Evolutionary conservation across 2,888 invertebrate genomes (phyloP), one percentile per base, ranked within the genome.

Genomic region (Caenorhabditis sulstoni): DNA sequence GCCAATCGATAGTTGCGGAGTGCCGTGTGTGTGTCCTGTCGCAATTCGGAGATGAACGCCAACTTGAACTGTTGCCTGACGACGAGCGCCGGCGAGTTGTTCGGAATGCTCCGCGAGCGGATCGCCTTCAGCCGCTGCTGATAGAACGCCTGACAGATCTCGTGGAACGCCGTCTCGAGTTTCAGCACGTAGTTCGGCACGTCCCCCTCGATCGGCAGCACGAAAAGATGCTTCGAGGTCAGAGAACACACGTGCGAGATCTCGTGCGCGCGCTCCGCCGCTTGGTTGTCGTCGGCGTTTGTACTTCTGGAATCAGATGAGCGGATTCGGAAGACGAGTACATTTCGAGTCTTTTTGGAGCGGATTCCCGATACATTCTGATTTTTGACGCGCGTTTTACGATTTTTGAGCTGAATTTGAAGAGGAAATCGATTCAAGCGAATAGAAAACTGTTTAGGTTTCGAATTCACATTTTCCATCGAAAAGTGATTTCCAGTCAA

Each of bases 11-110:
- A 93, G 83, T 92, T 92, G 81, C 93, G 95, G 87, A 95, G 93
- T 14, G 96, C 95, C 0, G 94, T 94, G 89, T 93, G 94, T 84
- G 94, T 93, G 90, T 97, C 98, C 90, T 96, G 96, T 87, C 95
- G 94, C 81, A 99, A 91, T 92, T 99, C 99, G 89, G 95, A 95
- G 64, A 96, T 93, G 92, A 96, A 97, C 0, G 95, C 99, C 91
- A 97, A 94, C 92, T 99, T 99, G 90, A 97, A 97, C 90, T 97
- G 95, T 92, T 98, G 97, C 39, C 99, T 92, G 29, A 98, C 96
- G 92, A 95, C 95, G 64, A 99, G 93, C 87, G 95, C 94, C 88
- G 91, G 88, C 23, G 87, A 81, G 64, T 88, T 88, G 57, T 89
- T 87, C 7, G 88, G 89, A 65, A 90, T 87, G 14, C 78, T 78